Conservation (phyloP, 2,888 invertebrate genomes). For the Epistrophella euchroma region DNA sequence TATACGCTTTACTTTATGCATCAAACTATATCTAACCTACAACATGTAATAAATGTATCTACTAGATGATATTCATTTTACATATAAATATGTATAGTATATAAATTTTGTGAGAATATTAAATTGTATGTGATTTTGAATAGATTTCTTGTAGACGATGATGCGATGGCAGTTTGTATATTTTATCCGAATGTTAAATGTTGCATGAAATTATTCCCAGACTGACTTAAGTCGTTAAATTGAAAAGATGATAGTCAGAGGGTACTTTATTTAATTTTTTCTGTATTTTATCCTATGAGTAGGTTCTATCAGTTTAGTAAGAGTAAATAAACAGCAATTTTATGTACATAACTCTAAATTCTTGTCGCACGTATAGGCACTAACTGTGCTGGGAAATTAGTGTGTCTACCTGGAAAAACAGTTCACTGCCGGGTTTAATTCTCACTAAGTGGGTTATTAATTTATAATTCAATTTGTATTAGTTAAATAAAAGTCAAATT, state of each 20-base stretch:
- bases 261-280: neutral
- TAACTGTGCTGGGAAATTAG: no score
- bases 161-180: neutral
- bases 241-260: neutral
- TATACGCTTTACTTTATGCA: slow-evolving; percentile 22
- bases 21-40: neutral
- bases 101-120: slow-evolving; percentile 17
- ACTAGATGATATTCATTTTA: neutral
- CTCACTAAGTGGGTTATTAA: no score
- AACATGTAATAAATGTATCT: slow-evolving; percentile 4
- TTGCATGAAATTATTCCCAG: slow-evolving; percentile 39
- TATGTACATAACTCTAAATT: no score
- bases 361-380: no score
- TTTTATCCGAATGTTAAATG: slow-evolving; percentile 29
- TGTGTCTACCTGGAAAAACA: no score
- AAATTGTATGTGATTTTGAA: slow-evolving; percentile 24
- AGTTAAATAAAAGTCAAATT: no score
- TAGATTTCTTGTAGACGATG: neutral
- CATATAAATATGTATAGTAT: neutral
- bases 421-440: no score
- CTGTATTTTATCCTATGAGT: neutral
- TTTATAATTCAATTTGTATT: no score
- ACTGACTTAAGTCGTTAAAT: slow-evolving; percentile 27
- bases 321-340: no score
- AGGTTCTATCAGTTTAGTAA: neutral